phyloP scores from a whole-genome alignment of 2,113 vertebrate genomes.

The Syngnathus typhle region DNA sequence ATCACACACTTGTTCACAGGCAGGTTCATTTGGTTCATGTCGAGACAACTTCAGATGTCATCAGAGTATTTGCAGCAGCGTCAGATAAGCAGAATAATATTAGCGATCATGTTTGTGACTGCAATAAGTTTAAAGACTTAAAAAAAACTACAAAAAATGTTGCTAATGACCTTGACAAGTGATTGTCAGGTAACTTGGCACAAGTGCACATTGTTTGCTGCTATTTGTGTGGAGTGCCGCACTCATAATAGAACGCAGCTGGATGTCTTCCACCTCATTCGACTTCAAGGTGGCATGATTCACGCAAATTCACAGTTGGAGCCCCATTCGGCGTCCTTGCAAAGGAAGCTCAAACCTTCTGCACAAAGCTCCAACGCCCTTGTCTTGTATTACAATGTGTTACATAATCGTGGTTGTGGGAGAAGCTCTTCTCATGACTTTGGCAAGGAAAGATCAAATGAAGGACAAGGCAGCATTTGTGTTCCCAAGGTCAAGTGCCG shows the following conservation, averaged over 20 bases:
- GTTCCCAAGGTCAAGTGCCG: constrained; percentile 34
- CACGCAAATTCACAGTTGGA: constrained; percentile 20
- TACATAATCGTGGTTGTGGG: constrained; percentile 52
- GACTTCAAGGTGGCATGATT: constrained; percentile 7
- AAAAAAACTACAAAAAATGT: constrained; percentile 3
- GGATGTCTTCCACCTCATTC: constrained; percentile 8
- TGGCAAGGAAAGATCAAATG: constrained; percentile 39
- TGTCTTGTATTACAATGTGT: constrained; percentile 50
- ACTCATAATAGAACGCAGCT: constrained; percentile 10
- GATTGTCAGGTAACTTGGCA: constrained; percentile 10
- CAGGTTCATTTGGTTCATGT: constrained; percentile 27
- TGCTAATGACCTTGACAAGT: constrained; percentile 9
- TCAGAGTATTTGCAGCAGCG: not conserved
- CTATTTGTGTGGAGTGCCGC: constrained; percentile 4
- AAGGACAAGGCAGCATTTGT: constrained; percentile 28
- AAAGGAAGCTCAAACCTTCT: constrained; percentile 23
- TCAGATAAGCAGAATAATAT: not conserved
- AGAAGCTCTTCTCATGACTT: constrained; percentile 41
- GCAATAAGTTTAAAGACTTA: not conserved
- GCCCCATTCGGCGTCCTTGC: constrained; percentile 2
- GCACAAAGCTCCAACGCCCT: constrained; percentile 37
- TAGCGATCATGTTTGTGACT: not conserved
- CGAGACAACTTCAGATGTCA: not conserved
- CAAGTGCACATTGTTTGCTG: not conserved
- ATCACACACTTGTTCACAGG: constrained; percentile 35